Evolutionary conservation across 2,888 invertebrate species (phyloP).

Genomic region (Andrena camellia): DNA sequence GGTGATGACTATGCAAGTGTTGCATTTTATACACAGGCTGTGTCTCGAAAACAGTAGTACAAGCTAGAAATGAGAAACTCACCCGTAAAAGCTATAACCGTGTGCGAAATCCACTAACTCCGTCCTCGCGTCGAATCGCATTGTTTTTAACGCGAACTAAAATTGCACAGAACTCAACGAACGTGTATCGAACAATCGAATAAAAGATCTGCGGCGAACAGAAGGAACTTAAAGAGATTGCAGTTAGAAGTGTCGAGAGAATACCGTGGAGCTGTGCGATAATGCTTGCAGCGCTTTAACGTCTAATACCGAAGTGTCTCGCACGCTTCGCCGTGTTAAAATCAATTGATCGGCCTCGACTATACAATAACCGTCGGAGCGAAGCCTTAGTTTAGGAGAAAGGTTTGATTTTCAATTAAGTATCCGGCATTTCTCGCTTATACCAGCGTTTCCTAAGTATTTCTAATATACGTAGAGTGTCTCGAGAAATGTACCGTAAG

Average conservation of each 20-base stretch:
- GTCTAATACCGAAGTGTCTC: no score
- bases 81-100: background rate
- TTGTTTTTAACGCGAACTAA: background rate
- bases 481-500: conserved; percentile 19
- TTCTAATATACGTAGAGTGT: conserved; percentile 39
- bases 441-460: conserved; percentile 49
- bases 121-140: background rate
- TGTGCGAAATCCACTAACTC: background rate
- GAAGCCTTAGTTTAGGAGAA: conserved; percentile 1
- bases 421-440: conserved; percentile 52
- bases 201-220: no score
- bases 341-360: background rate
- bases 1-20: conserved; percentile 74
- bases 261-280: no score
- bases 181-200: no score
- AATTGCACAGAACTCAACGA: no score
- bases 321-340: no score
- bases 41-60: conserved; percentile 65
- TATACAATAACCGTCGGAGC: conserved; percentile 9
- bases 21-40: conserved; percentile 76
- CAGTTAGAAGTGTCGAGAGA: no score
- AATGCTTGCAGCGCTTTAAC: no score
- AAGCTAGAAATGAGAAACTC: conserved; percentile 61
- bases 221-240: no score
- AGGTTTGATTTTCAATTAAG: conserved; percentile 34